A percentile compares a stretch with the other conserved stretches of the same genome.
phyloP scores from a whole-genome alignment of 2,888 invertebrate genomes.

The Brachypalpus laphriformis region DNA sequence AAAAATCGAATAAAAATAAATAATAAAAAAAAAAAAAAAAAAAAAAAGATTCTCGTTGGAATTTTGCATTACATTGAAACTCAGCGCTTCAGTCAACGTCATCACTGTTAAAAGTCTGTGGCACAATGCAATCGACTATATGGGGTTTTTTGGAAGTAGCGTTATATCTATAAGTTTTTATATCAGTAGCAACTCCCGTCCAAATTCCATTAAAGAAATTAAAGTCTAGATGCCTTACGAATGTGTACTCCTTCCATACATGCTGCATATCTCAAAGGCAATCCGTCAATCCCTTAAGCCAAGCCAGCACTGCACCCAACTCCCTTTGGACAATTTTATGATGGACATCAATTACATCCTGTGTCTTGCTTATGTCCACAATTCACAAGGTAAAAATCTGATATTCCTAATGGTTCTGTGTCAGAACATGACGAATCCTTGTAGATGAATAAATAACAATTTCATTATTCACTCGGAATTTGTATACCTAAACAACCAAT shows the following conservation, averaged over 20 bases:
- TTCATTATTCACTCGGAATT: constrained; percentile 62
- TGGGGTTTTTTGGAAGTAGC: too few species aligned
- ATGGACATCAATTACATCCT: constrained; percentile 35
- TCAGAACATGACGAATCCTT: constrained; percentile 52
- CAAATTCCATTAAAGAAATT: constrained; percentile 4
- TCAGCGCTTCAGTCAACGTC: background rate
- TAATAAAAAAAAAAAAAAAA: too few species aligned
- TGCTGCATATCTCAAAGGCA: constrained; percentile 5
- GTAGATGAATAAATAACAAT: constrained; percentile 62
- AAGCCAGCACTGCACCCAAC: background rate
- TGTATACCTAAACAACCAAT: constrained; percentile 43
- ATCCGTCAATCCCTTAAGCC: constrained; percentile 1
- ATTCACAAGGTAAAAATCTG: constrained; percentile 38
- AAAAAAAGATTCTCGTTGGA: background rate
- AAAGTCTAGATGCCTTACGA: background rate
- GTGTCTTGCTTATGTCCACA: background rate
- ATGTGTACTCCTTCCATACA: background rate
- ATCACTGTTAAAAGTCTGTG: background rate
- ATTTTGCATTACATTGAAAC: too few species aligned
- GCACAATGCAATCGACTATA: too few species aligned
- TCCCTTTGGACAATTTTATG: constrained; percentile 8
- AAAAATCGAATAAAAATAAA: too few species aligned
- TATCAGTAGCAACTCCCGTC: background rate
- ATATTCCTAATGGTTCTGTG: constrained; percentile 31
- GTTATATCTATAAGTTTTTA: too few species aligned